phyloP scores from a whole-genome alignment of 37 sponge, comb jelly and placozoan species.

The Lycopodina hypogea region DNA sequence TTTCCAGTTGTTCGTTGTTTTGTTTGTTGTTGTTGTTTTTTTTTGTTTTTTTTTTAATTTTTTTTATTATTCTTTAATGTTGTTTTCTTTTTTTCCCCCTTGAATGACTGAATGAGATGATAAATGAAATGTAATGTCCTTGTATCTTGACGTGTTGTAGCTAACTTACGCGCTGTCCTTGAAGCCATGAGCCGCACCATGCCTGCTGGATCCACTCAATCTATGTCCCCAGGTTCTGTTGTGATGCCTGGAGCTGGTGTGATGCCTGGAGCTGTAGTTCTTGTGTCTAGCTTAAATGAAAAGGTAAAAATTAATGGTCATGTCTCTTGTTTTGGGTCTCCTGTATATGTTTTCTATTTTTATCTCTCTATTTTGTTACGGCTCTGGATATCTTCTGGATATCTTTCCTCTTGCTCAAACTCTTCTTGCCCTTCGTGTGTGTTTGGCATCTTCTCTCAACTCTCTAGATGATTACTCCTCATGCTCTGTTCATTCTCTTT shows the following conservation, averaged over 20 bases:
- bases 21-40: too few species aligned
- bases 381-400: background rate
- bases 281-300: constrained; percentile 85
- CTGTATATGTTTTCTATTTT: too few species aligned
- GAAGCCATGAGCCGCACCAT: constrained; percentile 37
- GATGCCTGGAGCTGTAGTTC: constrained; percentile 57
- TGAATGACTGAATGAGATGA: too few species aligned
- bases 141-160: background rate
- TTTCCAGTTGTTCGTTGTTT: too few species aligned
- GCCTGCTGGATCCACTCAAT: background rate
- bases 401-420: constrained; percentile 7
- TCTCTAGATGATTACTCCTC: constrained; percentile 82
- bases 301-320: constrained; percentile 27
- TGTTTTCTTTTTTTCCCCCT: too few species aligned
- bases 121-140: too few species aligned
- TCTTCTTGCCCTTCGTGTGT: constrained; percentile 8
- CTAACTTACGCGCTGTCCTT: constrained; percentile 50
- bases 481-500: constrained; percentile 95
- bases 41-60: too few species aligned
- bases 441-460: constrained; percentile 21
- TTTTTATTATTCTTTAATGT: too few species aligned
- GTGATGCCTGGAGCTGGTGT: constrained; percentile 16
- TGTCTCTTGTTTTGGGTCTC: too few species aligned
- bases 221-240: constrained; percentile 19
- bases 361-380: background rate